phyloP scores from a whole-genome alignment of 2,113 vertebrate species.

The Myiozetetes cayanensis region DNA sequence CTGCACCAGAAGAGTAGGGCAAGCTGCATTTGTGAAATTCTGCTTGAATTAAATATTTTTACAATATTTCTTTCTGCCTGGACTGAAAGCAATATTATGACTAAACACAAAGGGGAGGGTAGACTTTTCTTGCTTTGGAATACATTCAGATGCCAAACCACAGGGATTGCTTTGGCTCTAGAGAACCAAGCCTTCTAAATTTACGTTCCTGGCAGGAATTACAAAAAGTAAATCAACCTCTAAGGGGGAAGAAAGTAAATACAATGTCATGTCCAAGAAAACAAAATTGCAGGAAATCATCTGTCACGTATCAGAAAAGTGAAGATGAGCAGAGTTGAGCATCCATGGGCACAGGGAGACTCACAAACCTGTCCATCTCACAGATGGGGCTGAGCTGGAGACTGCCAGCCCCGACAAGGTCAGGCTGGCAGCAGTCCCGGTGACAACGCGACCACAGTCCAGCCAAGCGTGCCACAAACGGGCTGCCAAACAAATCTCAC shows the following conservation, averaged over 20 bases:
- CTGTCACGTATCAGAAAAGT: not conserved
- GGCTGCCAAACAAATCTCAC: conserved; percentile 7
- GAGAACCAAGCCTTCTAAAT: not conserved
- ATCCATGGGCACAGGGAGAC: not conserved
- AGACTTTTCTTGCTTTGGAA: not conserved
- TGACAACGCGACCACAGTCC: not conserved
- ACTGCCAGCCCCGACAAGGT: not conserved
- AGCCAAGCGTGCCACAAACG: not conserved
- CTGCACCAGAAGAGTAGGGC: not conserved
- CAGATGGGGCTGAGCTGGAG: not conserved
- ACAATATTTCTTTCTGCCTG: not conserved
- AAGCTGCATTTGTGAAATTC: not conserved
- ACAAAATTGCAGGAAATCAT: not conserved
- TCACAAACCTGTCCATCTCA: not conserved
- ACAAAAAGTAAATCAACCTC: not conserved
- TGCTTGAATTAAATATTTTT: not conserved
- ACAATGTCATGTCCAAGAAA: not conserved
- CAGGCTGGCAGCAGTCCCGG: not conserved
- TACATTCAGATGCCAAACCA: not conserved
- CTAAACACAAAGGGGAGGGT: not conserved
- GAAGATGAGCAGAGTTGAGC: not conserved
- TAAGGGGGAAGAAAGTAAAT: not conserved
- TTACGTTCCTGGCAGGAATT: not conserved
- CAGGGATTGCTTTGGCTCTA: not conserved
- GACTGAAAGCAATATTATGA: not conserved